Percentiles rank a stretch among this genome's conserved stretches.
Conservation (phyloP, 1,140 invertebrate species). For the Psix sp. region DNA sequence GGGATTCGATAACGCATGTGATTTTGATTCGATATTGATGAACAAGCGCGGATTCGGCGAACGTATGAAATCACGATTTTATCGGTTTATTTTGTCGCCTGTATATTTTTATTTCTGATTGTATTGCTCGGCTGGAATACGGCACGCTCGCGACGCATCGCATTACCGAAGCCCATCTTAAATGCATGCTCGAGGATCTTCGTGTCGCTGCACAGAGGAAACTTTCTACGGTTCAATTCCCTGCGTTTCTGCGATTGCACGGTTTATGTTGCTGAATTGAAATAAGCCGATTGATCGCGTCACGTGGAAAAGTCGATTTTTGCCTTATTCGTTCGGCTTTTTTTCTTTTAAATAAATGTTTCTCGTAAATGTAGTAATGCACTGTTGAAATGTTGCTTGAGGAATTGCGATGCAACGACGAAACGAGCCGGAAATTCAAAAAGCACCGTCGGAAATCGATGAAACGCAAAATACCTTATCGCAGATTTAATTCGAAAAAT, state of each 20-base stretch:
- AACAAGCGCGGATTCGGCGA: conserved; percentile 17
- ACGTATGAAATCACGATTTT: conserved; percentile 46
- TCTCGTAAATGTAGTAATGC: conserved; percentile 21
- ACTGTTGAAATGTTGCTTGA: conserved; percentile 1
- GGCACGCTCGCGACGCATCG: conserved; percentile 52
- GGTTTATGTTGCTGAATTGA: conserved; percentile 55
- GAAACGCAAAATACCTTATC: too few species aligned
- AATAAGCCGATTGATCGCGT: conserved; percentile 54
- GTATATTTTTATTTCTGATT: conserved; percentile 46
- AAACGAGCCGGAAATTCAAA: not conserved
- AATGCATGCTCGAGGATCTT: conserved; percentile 58
- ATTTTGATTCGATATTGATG: conserved; percentile 26
- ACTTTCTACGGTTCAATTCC: conserved; percentile 59
- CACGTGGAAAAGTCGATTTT: conserved; percentile 39
- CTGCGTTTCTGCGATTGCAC: conserved; percentile 52
- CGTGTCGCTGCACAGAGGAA: conserved; percentile 56
- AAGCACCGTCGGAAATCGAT: not conserved
- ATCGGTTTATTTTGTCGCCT: conserved; percentile 44
- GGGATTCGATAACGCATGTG: conserved; percentile 13
- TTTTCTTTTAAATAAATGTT: conserved; percentile 31
- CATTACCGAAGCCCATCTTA: conserved; percentile 56
- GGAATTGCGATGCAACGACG: conserved; percentile 3
- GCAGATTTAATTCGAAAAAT: too few species aligned
- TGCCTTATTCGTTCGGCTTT: conserved; percentile 5
- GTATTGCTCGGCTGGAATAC: conserved; percentile 46